phyloP scores from a whole-genome alignment of 1,140 invertebrate genomes.

The Diabrotica virgifera region DNA sequence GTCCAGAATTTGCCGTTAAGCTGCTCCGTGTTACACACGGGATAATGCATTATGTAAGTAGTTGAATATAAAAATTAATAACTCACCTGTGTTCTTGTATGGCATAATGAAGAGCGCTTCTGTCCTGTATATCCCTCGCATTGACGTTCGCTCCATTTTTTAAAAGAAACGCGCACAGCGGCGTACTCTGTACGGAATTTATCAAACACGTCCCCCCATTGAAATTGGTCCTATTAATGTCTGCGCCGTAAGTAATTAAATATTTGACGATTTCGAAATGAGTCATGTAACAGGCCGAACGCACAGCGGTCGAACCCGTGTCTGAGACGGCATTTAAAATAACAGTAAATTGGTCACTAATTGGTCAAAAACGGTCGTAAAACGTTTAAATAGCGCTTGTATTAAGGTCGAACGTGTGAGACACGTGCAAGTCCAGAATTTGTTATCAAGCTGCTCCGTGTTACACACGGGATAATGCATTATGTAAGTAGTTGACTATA shows the following conservation, averaged over 20 bases:
- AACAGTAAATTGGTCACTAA: too few species aligned
- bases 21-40: too few species aligned
- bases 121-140: constrained; percentile 84
- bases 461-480: too few species aligned
- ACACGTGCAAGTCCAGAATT: too few species aligned
- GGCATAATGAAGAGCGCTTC: constrained; percentile 91
- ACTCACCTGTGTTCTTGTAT: constrained; percentile 76
- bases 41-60: too few species aligned
- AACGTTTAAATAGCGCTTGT: too few species aligned
- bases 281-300: constrained; percentile 92
- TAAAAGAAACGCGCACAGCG: constrained; percentile 78
- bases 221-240: constrained; percentile 82
- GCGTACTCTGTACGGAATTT: constrained; percentile 85
- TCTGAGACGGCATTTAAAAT: constrained; percentile 84
- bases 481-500: too few species aligned
- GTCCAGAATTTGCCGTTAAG: too few species aligned
- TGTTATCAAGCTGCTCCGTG: too few species aligned
- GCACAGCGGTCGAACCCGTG: constrained; percentile 83
- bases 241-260: constrained; percentile 79
- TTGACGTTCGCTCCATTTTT: constrained; percentile 77
- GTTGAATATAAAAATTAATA: too few species aligned
- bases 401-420: too few species aligned
- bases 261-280: constrained; percentile 78
- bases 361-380: too few species aligned
- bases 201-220: constrained; percentile 93